Evolutionary conservation across 2,113 vertebrate species (phyloP), one percentile per base, ranked within the genome.

Genomic region (Apeltes quadracus): DNA sequence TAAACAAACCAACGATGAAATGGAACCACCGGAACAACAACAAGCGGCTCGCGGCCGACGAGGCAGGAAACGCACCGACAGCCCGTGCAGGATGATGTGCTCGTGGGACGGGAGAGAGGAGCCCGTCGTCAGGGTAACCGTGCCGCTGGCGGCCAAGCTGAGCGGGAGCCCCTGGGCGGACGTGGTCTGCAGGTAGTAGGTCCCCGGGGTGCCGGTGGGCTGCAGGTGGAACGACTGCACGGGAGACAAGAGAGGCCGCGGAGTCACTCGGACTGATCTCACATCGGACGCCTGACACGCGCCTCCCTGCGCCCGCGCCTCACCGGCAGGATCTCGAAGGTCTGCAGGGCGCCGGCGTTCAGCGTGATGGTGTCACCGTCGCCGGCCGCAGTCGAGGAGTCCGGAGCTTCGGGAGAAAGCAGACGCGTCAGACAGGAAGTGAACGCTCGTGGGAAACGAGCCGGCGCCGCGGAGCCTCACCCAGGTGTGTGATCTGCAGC

Each of bases 321-420:
- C 92, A 98, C 97, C 59, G 97, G 97, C 76, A 99, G 92, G 85
- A 99, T 98, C 91, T 99, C 97, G 86, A 99, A 98, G 22, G 97
- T 95, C 89, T 99, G 98, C 66, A 99, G 90, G 2, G 96, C 95
- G 77, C 96, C 95, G 1, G 95, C 92, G 84, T 98, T 98, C 78
- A 99, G 94, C 1, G 97, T 95, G 93, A 99, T 95, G 57, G 96
- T 96, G 68, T 98, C 97, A 2, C 94, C 92, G 51, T 99, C 98
- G 75, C 92, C 89, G 68, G 92, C 70, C 70, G 94, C 93, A 78
- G 93, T 85, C 23, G 94, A 69, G 32, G 95, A 94, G 90, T 94
- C 86, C 76, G 89, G 88, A 14, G 83, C 88, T 89, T 4, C 1
- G 4, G 41, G 54, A 58, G 8, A 64, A 73, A 51, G 70, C 7